Conservation (phyloP, 2,797 vertebrate species). For the Manis pentadactyla region DNA sequence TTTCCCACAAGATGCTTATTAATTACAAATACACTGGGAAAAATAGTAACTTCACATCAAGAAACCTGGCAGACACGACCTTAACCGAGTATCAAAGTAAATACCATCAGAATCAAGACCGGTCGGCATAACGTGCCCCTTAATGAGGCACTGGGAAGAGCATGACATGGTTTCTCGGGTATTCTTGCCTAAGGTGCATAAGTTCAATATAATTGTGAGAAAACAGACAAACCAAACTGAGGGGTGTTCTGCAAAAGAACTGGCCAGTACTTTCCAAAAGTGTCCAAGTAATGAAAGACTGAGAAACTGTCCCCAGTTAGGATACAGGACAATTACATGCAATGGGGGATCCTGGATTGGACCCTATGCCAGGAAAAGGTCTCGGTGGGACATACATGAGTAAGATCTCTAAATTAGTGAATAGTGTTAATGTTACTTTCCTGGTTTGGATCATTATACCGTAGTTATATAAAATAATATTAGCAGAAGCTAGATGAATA, state of each 20-base stretch:
- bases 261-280: background rate
- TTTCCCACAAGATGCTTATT: background rate
- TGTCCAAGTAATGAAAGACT: background rate
- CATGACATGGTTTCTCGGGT: background rate
- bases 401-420: background rate
- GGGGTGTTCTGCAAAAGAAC: background rate
- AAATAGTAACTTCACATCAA: background rate
- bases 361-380: background rate
- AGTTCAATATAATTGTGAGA: background rate
- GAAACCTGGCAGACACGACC: background rate
- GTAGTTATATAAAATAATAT: background rate
- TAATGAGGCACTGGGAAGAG: background rate
- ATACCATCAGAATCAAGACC: background rate
- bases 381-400: background rate
- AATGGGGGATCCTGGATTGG: background rate
- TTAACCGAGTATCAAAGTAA: background rate
- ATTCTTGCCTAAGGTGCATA: background rate
- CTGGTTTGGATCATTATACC: background rate
- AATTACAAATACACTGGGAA: background rate
- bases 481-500: background rate
- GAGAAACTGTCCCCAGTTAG: background rate
- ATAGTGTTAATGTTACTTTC: background rate
- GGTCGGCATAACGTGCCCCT: fast-evolving
- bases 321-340: background rate
- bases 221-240: background rate